Conservation (phyloP, 2,113 vertebrate genomes). For the Bubo scandiacus region DNA sequence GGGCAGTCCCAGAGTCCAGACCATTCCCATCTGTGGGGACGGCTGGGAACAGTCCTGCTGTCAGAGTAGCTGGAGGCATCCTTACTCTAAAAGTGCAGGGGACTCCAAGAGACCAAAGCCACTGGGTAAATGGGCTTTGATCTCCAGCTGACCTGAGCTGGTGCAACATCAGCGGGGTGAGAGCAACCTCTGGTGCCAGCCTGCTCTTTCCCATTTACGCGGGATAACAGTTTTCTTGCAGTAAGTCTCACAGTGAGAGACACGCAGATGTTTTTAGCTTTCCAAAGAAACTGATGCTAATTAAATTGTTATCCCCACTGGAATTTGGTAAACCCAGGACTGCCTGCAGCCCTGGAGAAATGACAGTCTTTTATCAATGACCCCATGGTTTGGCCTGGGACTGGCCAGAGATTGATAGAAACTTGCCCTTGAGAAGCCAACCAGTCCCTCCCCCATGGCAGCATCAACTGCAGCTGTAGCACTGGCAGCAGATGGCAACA, state of each 20-base stretch:
- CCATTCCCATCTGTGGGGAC: not conserved
- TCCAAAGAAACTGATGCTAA: not conserved
- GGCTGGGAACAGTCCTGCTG: not conserved
- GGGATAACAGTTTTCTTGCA: not conserved
- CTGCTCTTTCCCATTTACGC: accelerated
- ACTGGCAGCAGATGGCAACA: not conserved
- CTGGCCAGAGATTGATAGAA: not conserved
- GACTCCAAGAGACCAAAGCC: not conserved
- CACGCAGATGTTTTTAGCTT: not conserved
- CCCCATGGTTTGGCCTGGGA: not conserved
- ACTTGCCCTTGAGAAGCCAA: not conserved
- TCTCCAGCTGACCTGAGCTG: not conserved
- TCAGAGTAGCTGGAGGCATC: not conserved
- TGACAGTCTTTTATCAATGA: not conserved
- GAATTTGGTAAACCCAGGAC: not conserved
- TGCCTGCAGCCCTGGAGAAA: not conserved
- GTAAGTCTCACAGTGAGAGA: not conserved
- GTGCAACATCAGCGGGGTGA: accelerated
- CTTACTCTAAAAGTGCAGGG: not conserved
- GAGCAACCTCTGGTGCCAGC: not conserved
- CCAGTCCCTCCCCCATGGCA: not conserved
- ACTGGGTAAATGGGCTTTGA: accelerated
- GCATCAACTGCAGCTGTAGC: not conserved
- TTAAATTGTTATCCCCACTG: not conserved
- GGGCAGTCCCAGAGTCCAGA: not conserved